These are phyloP conservation scores for Drosophila dunni DNA, from an alignment of 1,140 invertebrate genomes.

Conservation along the genomic window DNA sequence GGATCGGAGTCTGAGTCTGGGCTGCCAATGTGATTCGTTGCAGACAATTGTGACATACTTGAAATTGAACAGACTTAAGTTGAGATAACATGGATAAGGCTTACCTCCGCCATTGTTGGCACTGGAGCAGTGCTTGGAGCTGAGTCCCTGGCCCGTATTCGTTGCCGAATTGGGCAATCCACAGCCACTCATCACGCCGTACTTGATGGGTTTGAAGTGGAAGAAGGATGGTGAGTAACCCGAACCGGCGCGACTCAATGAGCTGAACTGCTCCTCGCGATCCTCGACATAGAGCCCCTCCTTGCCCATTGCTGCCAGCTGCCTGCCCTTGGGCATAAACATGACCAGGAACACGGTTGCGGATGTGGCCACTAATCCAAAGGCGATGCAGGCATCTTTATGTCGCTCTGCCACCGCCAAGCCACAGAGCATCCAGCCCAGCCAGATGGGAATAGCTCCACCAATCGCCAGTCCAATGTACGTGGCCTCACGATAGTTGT, in stretches of 20 bases:
- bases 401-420: constrained; percentile 91
- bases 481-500: constrained; percentile 95
- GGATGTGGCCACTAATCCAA: constrained; percentile 93
- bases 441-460: constrained; percentile 93
- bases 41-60: constrained; percentile 72
- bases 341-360: constrained; percentile 94
- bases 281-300: constrained; percentile 92
- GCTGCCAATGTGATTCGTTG: constrained; percentile 30
- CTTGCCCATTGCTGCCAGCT: constrained; percentile 94
- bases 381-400: constrained; percentile 94
- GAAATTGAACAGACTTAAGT: neutral
- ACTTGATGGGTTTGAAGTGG: constrained; percentile 94
- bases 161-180: constrained; percentile 79
- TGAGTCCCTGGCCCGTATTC: constrained; percentile 79
- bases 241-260: constrained; percentile 90
- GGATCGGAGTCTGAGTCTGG: neutral
- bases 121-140: constrained; percentile 85
- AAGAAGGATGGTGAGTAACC: constrained; percentile 95
- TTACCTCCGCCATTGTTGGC: constrained; percentile 88
- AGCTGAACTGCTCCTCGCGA: constrained; percentile 90
- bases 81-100: constrained; percentile 53
- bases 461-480: constrained; percentile 95
- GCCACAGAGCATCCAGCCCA: constrained; percentile 92
- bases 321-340: constrained; percentile 97
- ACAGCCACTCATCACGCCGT: constrained; percentile 87